Evolutionary conservation across 2,888 invertebrate species (phyloP), one percentile per base, ranked within the genome.

Genomic region (Torymus auratus): DNA sequence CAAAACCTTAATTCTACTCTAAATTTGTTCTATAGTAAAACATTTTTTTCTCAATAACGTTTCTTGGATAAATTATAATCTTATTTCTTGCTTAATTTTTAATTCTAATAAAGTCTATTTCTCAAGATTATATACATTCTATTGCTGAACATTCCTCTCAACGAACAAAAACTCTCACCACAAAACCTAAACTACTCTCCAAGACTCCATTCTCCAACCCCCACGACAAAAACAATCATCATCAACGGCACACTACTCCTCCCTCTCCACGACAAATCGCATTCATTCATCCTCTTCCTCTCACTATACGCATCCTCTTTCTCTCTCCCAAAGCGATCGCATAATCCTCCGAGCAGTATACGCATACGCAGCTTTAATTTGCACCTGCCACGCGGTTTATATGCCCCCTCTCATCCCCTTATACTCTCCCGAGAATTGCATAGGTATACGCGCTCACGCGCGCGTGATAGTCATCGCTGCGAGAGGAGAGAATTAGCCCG

Each of bases 281-380:
- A 4, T 64, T 61, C 41, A n/a, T 62, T 62, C 17, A 28, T 50
- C 10, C 68, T 12, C 23, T 56, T 28, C 28, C 7, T 7, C 28
- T 41, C 41, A 41, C 41, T 41, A 41, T 41, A 41, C 41, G 7
- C 53, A 68, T 77, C 55, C 78, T 77, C 50, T 58, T 15, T 68
- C 72, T 74, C 56, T 41, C 53, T 15, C 41, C 61, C 15, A 4
- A 41, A 50, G 53, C 28, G 20, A 13, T 41, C 41, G 52, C 13
- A 50, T 17, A 11, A 14, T 3, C n/a, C n/a, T 64, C 61, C 41
- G 41, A 41, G 41, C 41, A 41, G 52, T 14, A 15, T 14, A 7
- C 72, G 65, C 58, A 60, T 69, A 70, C 62, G 70, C 77, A 41
- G 50, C 50, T 76, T 61, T 77, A 77, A 77, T 77, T 77, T 69